A percentile compares a stretch with the other conserved stretches of the same genome.
These are phyloP conservation scores for Lymantria monacha DNA, from an alignment of 2,888 invertebrate genomes.

Conservation along the genomic window DNA sequence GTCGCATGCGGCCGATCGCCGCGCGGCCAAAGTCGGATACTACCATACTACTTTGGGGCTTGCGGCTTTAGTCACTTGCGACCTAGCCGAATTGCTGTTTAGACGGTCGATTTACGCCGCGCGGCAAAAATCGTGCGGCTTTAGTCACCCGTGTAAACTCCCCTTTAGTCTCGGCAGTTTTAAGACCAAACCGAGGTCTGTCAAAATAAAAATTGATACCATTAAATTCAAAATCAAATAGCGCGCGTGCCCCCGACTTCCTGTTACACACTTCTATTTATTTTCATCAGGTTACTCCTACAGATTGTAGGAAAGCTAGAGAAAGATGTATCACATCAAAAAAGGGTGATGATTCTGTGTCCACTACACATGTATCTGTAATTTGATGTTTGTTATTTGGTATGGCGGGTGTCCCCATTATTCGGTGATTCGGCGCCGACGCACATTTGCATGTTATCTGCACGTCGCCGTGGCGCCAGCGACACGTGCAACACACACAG, in stretches of 20 bases:
- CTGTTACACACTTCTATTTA: too few relatives aligned
- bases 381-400: not conserved
- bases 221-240: too few relatives aligned
- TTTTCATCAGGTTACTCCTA: too few relatives aligned
- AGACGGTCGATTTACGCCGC: conserved; percentile 37
- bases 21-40: conserved; percentile 24
- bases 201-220: too few relatives aligned
- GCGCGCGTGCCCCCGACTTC: too few relatives aligned
- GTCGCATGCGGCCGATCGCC: conserved; percentile 8
- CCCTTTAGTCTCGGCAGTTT: too few relatives aligned
- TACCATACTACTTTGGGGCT: conserved; percentile 45
- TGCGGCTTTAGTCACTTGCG: conserved; percentile 41
- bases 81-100: conserved; percentile 16
- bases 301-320: too few relatives aligned
- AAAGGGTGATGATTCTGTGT: too few relatives aligned
- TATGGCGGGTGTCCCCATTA: not conserved
- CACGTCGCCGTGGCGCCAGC: conserved; percentile 16
- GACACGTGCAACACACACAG: not conserved
- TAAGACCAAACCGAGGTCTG: too few relatives aligned
- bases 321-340: too few relatives aligned
- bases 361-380: too few relatives aligned
- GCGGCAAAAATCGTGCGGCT: conserved; percentile 40
- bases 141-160: conserved; percentile 43
- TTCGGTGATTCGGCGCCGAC: conserved; percentile 23
- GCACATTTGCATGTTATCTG: conserved; percentile 35